Base-by-base conservation (phyloP, 2,888 invertebrate genomes). In the Julus scanicus region DNA sequence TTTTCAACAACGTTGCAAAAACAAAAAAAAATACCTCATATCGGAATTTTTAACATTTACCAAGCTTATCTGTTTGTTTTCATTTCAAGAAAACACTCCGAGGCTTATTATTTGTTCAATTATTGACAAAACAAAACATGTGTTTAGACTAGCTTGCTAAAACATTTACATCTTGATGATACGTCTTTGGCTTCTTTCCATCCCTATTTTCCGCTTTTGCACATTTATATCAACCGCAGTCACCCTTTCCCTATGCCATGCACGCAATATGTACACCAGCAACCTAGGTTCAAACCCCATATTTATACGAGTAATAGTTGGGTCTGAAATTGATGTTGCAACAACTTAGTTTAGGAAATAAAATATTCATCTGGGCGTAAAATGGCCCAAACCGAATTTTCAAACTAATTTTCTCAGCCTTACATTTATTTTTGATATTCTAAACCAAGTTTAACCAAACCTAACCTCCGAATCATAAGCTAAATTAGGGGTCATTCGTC, bases 131-230 rank as follows among this genome's bases (percentile, higher is more conserved):
- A 71, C 6, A 29, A 71, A 71, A 71, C 71, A 29, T 37, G 37
- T 37, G 80, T 37, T 80, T 37, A 80, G 80, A 80, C 80, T 37
- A 80, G 4, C 80, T 80, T 80, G 29, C 29, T 80, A 80, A 80
- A 80, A 80, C 80, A 80, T 80, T 80, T 37, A 80, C 80, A 80
- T 80, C 11, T 37, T 71, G n/a, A 71, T 71, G 71, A 80, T 80
- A 37, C 20, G 37, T 80, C 37, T 11, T 37, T 11, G 37, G 37
- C 11, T 29, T 80, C 13, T 71, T 29, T 71, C 71, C 29, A 71
- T 20, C 29, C 20, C 20, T 53, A 63, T 63, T 63, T 63, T 17
- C n/a, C n/a, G 8, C 63, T 53, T 13, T 53, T 53, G 53, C 15
- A 53, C 17, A 53, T 17, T 8, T 53, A 15, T 53, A 63, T 63